Conservation (phyloP, 2,797 vertebrate species). For the Falco biarmicus region DNA sequence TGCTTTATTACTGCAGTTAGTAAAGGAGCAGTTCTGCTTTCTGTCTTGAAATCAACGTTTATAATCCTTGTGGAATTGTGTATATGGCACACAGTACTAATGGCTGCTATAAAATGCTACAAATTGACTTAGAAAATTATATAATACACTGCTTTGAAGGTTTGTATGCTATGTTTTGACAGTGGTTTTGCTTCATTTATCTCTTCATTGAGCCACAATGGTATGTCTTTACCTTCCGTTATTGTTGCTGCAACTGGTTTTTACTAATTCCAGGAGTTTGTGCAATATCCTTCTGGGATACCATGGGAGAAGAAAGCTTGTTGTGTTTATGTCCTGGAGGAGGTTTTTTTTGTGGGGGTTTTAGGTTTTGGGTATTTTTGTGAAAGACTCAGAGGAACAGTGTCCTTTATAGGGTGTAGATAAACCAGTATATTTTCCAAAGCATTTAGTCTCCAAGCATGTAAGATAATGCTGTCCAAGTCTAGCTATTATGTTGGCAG, state of each 20-base stretch:
- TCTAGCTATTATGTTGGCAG: background rate
- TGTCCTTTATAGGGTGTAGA: background rate
- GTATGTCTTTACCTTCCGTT: background rate
- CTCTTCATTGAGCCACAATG: background rate
- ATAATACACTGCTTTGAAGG: rapidly evolving
- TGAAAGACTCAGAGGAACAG: background rate
- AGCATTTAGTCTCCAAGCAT: background rate
- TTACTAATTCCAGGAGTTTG: background rate
- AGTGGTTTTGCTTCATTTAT: rapidly evolving
- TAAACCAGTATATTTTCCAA: background rate
- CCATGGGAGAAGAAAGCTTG: background rate
- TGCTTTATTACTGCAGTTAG: background rate
- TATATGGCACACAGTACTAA: background rate
- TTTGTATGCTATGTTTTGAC: background rate
- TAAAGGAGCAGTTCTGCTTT: background rate
- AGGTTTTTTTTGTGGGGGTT: background rate
- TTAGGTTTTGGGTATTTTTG: background rate
- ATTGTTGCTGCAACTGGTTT: background rate
- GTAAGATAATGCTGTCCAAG: background rate
- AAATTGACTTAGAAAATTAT: background rate
- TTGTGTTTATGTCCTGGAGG: background rate
- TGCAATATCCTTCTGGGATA: background rate
- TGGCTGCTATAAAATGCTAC: background rate
- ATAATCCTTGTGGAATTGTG: background rate
- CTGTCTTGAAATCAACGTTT: background rate